A percentile compares a stretch with the other conserved stretches of the same genome.
Evolutionary conservation across 1,140 invertebrate genomes (phyloP).

Genomic region (Grapholita molesta): DNA sequence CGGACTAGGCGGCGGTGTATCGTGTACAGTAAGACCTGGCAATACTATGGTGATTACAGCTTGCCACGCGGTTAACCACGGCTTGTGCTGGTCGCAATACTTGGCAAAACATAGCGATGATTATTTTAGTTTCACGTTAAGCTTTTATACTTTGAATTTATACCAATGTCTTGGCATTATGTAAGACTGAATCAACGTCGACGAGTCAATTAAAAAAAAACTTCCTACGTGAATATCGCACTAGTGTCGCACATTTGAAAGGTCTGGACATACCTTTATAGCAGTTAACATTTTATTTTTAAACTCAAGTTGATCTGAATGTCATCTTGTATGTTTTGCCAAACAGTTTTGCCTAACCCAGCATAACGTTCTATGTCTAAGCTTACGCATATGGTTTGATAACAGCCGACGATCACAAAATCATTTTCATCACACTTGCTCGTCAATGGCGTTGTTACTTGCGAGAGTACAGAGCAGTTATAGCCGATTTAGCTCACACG

Average conservation of each 20-base stretch:
- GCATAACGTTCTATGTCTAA: not conserved
- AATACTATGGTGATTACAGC: slow-evolving; percentile 13
- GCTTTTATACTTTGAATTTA: too few species aligned
- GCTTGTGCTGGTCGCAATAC: not conserved
- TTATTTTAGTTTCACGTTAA: not conserved
- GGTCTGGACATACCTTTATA: too few species aligned
- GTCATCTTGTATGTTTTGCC: not conserved
- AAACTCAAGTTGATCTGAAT: not conserved
- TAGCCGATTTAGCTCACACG: too few species aligned
- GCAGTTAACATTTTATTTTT: not conserved
- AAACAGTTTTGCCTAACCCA: not conserved
- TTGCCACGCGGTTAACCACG: not conserved
- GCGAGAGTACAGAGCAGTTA: too few species aligned
- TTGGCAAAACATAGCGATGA: not conserved
- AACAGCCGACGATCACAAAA: not conserved
- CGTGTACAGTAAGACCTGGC: slow-evolving; percentile 2
- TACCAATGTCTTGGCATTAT: too few species aligned
- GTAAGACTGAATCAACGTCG: too few species aligned
- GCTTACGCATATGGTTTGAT: not conserved
- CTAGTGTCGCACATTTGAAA: too few species aligned
- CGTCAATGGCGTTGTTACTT: too few species aligned
- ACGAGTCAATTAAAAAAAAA: not conserved
- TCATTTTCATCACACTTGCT: too few species aligned
- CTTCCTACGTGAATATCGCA: too few species aligned
- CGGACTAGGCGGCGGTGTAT: not conserved